Base-by-base conservation (phyloP, 1,140 invertebrate genomes). In the Tenebrio molitor region DNA sequence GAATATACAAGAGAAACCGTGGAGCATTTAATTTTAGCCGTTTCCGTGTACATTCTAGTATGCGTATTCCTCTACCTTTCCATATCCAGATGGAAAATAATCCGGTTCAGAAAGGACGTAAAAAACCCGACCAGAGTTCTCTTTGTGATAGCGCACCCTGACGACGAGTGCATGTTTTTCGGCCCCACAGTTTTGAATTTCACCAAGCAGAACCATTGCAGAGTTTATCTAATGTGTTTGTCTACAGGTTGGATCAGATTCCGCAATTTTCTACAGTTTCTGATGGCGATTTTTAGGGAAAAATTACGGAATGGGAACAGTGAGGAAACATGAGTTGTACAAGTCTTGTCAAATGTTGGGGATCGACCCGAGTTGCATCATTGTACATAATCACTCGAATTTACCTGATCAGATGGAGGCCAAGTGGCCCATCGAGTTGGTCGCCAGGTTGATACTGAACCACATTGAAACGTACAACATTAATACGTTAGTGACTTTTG, bases 151-250 rank as follows among this genome's bases (percentile, higher is more conserved):
- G 96, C 97, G 16, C 97, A 99, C 87, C 97, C 97, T 5, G 97
- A 98, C 84, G 95, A 97, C 81, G 97, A 99, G 83, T 95, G 94
- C 74, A 99, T 99, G 97, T 99, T 99, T 83, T 99, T 99, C 83
- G 95, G 95, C 0, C 97, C 97, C 4, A 90, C 95, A 15, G 90
- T 99, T 70, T 86, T 95, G 71, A 89, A 87, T 81, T 87, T 91
- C 33, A 84, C 83, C n/a, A 89, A 86, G 77, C 85, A 89, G 25
- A 86, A 86, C 74, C 86, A 84, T 76, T 90, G 84, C 77, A 85
- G 88, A 76, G 86, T 97, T 41, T 92, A 93, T 82, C 75, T 99
- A 16, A 85, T 98, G 14, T 98, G 96, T 84, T 85, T 98, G 67
- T 93, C 95, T 5, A 90, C 89, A 82, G 96, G 96, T 94, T 86